Base-by-base conservation (phyloP, 2,888 invertebrate genomes). In the Ypsolopha scabrella region DNA sequence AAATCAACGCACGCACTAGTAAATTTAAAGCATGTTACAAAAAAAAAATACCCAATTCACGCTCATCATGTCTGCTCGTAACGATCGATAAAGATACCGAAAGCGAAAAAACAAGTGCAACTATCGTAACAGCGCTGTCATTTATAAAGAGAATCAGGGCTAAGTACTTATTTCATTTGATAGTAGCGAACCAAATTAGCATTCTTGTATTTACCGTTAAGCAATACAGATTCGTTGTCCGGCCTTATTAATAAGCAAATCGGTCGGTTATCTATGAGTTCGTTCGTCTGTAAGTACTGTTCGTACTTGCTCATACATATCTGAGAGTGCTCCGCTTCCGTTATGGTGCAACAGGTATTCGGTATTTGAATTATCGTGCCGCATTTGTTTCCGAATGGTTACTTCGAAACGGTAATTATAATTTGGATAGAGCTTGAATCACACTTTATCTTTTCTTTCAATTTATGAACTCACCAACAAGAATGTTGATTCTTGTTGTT, bases 181-280 rank as follows among this genome's bases (percentile, higher is more conserved):
- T 37, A 41, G 67, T 68, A 68, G 66, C 62, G 62, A 65, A 61
- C 11, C 60, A 57, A 64, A 70, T 70, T 70, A 67, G 66, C 68
- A 68, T 69, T 69, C 68, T 67, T 61, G 70, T 57, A 55, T 63
- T 57, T 69, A 66, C 68, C 70, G 67, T 67, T 67, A 67, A 6
- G 56, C 59, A 64, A 64, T 66, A 69, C 64, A 61, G 55, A 59
- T 58, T 54, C 54, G 53, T 55, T 51, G 52, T 55, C 52, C 49
- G 52, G 9, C 37, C 48, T 52, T 39, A 52, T 50, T 52, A 52
- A 52, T 50, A 50, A 52, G 46, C 46, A 50, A 52, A 46, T 46
- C 52, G 33, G 11, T 14, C 38, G 34, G 52, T 52, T 52, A 54
- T 54, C 46, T 44, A 39, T 43, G 39, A 24, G 24, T 24, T 24